Evolutionary conservation across 2,113 vertebrate species (phyloP).

Genomic region (Hippolais icterina): DNA sequence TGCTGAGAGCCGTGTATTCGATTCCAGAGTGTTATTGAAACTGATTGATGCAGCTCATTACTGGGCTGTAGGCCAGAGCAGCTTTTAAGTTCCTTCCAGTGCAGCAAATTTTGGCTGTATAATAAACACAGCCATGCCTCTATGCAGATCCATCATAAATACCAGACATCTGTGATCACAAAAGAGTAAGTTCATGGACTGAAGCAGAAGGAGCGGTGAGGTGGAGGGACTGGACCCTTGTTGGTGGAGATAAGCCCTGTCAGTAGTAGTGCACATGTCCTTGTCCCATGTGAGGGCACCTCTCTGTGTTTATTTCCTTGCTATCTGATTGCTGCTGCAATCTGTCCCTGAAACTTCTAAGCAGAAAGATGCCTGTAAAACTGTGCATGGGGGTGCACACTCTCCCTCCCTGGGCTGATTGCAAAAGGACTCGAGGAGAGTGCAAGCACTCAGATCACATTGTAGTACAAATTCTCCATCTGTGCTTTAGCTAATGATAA

Average conservation of each 20-base stretch:
- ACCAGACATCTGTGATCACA: neutral
- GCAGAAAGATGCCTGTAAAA: neutral
- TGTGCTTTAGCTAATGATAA: neutral
- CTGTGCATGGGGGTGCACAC: neutral
- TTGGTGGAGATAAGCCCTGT: neutral
- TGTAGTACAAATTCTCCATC: neutral
- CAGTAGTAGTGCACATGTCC: neutral
- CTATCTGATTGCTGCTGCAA: neutral
- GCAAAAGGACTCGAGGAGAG: neutral
- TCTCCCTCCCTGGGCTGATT: neutral
- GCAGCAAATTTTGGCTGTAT: neutral
- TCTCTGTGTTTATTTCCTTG: neutral
- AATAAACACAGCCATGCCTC: neutral
- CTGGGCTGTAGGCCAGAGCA: neutral
- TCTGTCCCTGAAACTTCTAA: neutral
- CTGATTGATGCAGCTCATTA: conserved; percentile 16
- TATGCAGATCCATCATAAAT: neutral
- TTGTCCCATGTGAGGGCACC: neutral
- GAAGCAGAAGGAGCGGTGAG: neutral
- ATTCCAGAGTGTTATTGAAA: conserved; percentile 27
- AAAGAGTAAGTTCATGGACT: neutral
- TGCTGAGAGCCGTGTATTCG: neutral
- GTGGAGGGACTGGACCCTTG: neutral
- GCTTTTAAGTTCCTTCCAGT: neutral
- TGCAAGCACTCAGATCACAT: neutral